Evolutionary conservation across 2,113 vertebrate species (phyloP).

Genomic region (Psilopogon haemacephalus): DNA sequence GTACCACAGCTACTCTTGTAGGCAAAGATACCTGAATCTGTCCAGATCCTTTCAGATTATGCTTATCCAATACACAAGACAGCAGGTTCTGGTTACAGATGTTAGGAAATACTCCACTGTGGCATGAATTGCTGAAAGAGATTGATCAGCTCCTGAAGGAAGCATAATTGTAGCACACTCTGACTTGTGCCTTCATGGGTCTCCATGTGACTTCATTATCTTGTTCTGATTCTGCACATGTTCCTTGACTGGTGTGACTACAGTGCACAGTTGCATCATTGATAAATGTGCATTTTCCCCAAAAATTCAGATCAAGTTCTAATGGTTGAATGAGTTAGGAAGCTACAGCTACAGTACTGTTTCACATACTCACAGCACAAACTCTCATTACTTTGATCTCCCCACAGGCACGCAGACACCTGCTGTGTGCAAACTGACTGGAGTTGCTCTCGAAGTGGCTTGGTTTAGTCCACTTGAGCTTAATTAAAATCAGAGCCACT

Average conservation of each 20-base stretch:
- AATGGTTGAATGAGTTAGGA: background rate
- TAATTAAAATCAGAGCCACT: background rate
- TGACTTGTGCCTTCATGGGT: background rate
- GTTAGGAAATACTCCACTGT: background rate
- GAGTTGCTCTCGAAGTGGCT: background rate
- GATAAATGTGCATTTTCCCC: background rate
- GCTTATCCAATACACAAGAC: background rate
- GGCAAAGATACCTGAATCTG: background rate
- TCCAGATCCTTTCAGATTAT: background rate
- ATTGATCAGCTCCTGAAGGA: background rate
- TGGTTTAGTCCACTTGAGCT: background rate
- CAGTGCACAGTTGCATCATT: background rate
- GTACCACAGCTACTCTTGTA: background rate
- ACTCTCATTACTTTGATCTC: background rate
- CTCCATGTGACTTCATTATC: background rate
- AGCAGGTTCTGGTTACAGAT: background rate
- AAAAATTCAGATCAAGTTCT: background rate
- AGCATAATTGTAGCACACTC: background rate
- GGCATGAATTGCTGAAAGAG: background rate
- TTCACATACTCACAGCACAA: background rate
- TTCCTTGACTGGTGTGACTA: background rate
- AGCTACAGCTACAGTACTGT: background rate
- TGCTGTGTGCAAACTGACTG: background rate
- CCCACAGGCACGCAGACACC: background rate
- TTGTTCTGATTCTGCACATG: background rate